Evolutionary conservation across 30 jellyfish, hydroid and myxozoan genomes (phyloP), one percentile per base, ranked within the genome.

Genomic region (Catostylus mosaicus): DNA sequence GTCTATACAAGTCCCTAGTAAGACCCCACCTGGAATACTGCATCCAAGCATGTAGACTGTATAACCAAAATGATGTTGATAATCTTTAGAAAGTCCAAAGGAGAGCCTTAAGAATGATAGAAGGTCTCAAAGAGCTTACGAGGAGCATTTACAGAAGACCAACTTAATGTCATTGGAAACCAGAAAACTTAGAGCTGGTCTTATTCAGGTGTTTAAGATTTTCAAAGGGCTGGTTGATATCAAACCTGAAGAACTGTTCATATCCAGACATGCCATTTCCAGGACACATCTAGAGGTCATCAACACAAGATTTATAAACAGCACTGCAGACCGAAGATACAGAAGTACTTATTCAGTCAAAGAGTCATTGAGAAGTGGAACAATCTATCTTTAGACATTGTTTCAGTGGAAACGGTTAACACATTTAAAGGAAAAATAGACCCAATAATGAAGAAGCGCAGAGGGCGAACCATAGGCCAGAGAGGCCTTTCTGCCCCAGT

Each of bases 311-410:
- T 61, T 38, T 61, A 26, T 29, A 61, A 6, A 38, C 40, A 6
- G 73, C 73, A 61, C 24, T 22, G 26, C 26, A 67, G 80, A 22
- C 47, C 31, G 24, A 23, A 67, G 68, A 29, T 67, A 4, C 27
- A 67, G 63, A 36, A 67, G 24, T 67, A 34, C 24, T 3, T 67
- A 69, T 67, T 67, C 80, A 67, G 80, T 67, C 60, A 67, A 67
- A 2, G 69, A 30, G 80, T 67, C 24, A 10, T 10, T 67, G 32
- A 67, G 19, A 2, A 7, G 20, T 43, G 47, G 32, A 67, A 10
- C 12, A 8, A 10, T 33, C 22, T 32, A 67, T 30, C 70, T 34
- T 30, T 10, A 2, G 24, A 67, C 27, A 67, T 67, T 34, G 63
- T 67, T 29, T 14, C 27, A 34, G 56, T 23, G 20, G 63, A 23